Conservation (phyloP, 2,888 invertebrate genomes). For the Callyntrura sp. region DNA sequence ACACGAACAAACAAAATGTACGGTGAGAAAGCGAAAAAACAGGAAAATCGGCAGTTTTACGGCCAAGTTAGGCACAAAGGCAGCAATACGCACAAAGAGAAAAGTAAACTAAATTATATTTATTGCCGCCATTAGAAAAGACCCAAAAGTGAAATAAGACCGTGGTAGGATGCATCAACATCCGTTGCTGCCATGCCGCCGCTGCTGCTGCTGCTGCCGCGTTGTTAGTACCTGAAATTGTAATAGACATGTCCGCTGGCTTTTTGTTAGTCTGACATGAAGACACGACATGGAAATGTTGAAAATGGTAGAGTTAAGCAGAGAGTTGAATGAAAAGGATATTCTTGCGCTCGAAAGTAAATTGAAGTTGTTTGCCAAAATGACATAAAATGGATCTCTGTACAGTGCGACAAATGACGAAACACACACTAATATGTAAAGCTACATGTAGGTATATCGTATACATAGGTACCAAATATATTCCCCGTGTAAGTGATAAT, state of each 20-base stretch:
- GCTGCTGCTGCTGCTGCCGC: too few relatives aligned
- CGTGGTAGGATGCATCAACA: background rate
- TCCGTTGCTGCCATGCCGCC: background rate
- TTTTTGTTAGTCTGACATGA: conserved; percentile 12
- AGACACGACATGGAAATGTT: background rate
- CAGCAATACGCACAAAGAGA: background rate
- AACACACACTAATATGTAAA: background rate
- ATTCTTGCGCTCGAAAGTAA: background rate
- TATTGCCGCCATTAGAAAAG: conserved; percentile 46
- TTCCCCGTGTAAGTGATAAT: conserved; percentile 5
- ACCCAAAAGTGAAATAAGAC: conserved; percentile 23
- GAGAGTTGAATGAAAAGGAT: too few relatives aligned
- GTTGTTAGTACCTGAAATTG: conserved; percentile 29
- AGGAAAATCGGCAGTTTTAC: background rate
- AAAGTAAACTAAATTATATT: conserved; percentile 45
- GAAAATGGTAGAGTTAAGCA: conserved; percentile 37
- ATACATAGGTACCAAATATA: background rate
- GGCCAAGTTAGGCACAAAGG: background rate
- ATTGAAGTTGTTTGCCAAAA: conserved; percentile 34
- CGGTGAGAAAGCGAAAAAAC: background rate
- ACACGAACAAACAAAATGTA: conserved; percentile 4
- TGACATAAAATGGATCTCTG: conserved; percentile 30
- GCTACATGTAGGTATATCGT: background rate
- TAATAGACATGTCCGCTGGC: background rate
- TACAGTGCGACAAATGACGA: background rate